These are phyloP conservation scores for Varroa destructor DNA, from an alignment of 1,140 invertebrate genomes.

Conservation along the genomic window DNA sequence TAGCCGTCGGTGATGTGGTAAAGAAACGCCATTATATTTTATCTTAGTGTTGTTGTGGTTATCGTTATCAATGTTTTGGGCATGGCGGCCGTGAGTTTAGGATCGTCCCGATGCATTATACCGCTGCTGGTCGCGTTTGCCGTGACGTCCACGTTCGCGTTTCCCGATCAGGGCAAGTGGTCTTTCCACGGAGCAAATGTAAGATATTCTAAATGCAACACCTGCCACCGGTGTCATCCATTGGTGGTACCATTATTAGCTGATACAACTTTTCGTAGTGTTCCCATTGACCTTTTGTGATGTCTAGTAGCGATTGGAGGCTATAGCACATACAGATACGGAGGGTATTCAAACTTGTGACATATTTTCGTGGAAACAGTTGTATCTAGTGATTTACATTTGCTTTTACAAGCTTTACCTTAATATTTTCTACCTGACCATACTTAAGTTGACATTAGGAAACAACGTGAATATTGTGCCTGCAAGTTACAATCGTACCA, in stretches of 20 bases:
- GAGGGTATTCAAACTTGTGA: background rate
- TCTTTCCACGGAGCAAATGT: conserved; percentile 34
- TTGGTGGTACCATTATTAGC: background rate
- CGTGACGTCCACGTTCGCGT: conserved; percentile 27
- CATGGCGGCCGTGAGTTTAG: background rate
- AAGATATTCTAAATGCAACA: conserved; percentile 27
- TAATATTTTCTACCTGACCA: too few relatives aligned
- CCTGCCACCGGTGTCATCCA: background rate
- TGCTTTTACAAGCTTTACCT: too few relatives aligned
- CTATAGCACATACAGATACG: background rate
- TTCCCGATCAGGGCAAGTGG: conserved; percentile 38
- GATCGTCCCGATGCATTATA: background rate
- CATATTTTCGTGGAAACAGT: too few relatives aligned
- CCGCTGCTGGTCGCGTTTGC: conserved; percentile 2
- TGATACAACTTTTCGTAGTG: background rate
- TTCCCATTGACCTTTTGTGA: conserved; percentile 1
- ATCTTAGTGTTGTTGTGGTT: too few relatives aligned
- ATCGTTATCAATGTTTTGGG: too few relatives aligned
- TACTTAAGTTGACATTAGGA: too few relatives aligned
- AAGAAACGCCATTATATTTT: too few relatives aligned
- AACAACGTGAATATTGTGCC: too few relatives aligned
- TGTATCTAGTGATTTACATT: too few relatives aligned
- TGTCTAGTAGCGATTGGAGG: conserved; percentile 2
- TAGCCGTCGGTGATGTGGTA: too few relatives aligned
- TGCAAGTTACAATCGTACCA: too few relatives aligned